Base-by-base conservation (phyloP, 1,140 invertebrate species). In the Neotoxoptera formosana region DNA sequence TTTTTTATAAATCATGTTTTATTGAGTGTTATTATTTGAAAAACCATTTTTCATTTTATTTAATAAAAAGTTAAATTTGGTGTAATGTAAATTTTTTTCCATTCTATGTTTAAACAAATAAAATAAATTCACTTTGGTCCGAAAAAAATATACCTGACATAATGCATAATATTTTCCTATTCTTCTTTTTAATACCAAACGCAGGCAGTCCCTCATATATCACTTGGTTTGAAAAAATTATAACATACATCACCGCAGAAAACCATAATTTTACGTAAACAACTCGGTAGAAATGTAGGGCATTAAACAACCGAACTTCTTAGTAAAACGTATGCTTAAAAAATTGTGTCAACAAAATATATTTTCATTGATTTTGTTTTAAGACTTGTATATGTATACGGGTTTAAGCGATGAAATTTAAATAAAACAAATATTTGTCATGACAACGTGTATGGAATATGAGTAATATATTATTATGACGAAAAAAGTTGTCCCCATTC, bases 311-410 rank as follows among this genome's bases (percentile, higher is more conserved):
- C 51, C 51, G 21, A 67, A 76, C 30, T n/a, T 34, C n/a, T 14
- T 34, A n/a, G n/a, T 76, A 23, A 67, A 34, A 34, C 60, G 14
- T 76, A n/a, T 76, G n/a, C n/a, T 76, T n/a, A 67, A 67, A 76
- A 76, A 76, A 76, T n/a, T 76, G 11, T n/a, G 11, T 20, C 30
- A n/a, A 76, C 14, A 17, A 76, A n/a, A n/a, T n/a, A n/a, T n/a
- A n/a, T 76, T 76, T 34, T 76, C 14, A 76, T 76, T 76, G 60
- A 76, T 76, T 76, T 76, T 76, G 60, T n/a, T 76, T 76, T 76
- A 34, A 76, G n/a, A 76, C 60, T 76, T n/a, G n/a, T 17, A 17
- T n/a, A n/a, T n/a, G n/a, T n/a, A n/a, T 76, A 41, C 41, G 4
- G 41, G 41, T 41, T 41, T 41, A 76, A 76, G 60, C 1, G 14